Base-by-base conservation (phyloP, 2,888 invertebrate species). In the Trissonchulus sp. region DNA sequence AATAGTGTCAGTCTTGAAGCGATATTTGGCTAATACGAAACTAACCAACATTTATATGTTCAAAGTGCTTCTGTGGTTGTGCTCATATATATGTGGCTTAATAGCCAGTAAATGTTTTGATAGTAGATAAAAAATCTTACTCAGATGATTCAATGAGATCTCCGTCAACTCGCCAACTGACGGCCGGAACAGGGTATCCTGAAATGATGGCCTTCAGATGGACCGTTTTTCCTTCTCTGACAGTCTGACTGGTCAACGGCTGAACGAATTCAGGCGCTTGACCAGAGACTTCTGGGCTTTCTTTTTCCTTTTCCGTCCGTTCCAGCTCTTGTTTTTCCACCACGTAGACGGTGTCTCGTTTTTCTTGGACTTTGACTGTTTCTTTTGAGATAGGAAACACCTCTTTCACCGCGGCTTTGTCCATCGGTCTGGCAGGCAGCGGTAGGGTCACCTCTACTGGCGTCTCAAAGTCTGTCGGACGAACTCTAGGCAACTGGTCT, bases 111-210 rank as follows among this genome's bases (percentile, higher is more conserved):
- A n/a, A n/a, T n/a, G n/a, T n/a, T n/a, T n/a, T n/a, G n/a, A n/a
- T n/a, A n/a, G n/a, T n/a, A n/a, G n/a, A n/a, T n/a, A n/a, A n/a
- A n/a, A n/a, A n/a, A n/a, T n/a, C 68, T 72, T 34, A 74, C 83
- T 79, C 76, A 60, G 80, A 80, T 0, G 78, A 77, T 31, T 73
- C 63, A 63, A 83, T 81, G 34, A 77, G 77, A 72, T 82, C 82
- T 34, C 83, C 83, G 77, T 83, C 83, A 36, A 83, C 82, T 33
- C 79, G 79, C 82, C 81, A 82, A 77, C 79, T 81, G 81, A 86
- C 80, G 80, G 81, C 75, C 1, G 83, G 83, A 38, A 80, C 79
- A 1, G 87, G 87, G 48, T 80, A 80, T 8, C 86, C 86, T 2
- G 80, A 78, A 37, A 86, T 81, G 38, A 81, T 78, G 77, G 85